Conservation (phyloP, 2,797 vertebrate species). For the Neostethus bicornis region DNA sequence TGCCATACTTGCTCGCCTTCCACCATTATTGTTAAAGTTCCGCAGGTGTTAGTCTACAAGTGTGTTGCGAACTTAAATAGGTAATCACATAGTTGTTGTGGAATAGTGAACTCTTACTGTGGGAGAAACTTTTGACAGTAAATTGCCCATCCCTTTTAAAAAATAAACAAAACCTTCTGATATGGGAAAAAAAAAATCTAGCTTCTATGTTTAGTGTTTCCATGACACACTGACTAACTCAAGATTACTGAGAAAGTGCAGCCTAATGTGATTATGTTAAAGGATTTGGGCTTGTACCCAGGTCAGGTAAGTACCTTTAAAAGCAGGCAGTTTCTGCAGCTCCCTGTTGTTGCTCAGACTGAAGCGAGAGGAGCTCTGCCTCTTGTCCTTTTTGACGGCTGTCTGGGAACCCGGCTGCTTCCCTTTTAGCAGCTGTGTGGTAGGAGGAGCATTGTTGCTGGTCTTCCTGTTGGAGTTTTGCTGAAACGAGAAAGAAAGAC, state of each 20-base stretch:
- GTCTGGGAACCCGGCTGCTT: conserved; percentile 88
- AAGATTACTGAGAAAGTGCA: neutral
- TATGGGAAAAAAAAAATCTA: neutral
- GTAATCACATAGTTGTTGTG: no score
- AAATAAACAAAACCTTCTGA: neutral
- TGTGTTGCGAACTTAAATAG: no score
- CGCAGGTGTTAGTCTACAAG: no score
- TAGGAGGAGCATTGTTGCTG: conserved; percentile 83
- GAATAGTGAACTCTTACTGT: no score
- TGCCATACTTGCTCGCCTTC: no score
- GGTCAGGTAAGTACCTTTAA: conserved; percentile 87
- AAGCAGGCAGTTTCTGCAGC: conserved; percentile 93
- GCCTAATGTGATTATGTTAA: conserved; percentile 18
- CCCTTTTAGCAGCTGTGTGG: conserved; percentile 89
- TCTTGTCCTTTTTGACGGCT: conserved; percentile 92
- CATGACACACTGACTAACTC: neutral
- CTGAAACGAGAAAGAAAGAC: conserved; percentile 36
- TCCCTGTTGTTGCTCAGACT: conserved; percentile 94
- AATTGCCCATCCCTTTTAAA: no score
- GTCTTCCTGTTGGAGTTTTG: conserved; percentile 90
- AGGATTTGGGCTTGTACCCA: neutral
- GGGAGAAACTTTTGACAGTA: no score
- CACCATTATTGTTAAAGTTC: no score
- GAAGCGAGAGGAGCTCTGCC: conserved; percentile 92
- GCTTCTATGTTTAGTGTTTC: neutral